Evolutionary conservation across 2,888 invertebrate genomes (phyloP).

Genomic region (Caenorhabditis uteleia): DNA sequence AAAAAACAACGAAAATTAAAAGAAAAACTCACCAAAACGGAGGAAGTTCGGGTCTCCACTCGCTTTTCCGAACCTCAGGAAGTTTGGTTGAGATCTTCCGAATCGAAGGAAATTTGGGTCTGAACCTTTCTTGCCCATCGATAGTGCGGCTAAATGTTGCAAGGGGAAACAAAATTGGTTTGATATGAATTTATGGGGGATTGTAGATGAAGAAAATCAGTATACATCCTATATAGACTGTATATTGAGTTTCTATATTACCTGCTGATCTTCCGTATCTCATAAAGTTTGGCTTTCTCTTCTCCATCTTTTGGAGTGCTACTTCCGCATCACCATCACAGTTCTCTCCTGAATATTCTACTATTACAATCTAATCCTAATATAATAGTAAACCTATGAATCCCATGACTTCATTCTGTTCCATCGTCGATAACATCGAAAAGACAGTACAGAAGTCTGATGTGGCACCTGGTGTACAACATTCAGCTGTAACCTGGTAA

Average conservation of each 20-base stretch:
- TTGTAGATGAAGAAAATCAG: slow-evolving; percentile 11
- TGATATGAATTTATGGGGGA: too few species aligned
- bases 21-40: slow-evolving; percentile 47
- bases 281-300: slow-evolving; percentile 68
- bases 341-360: slow-evolving; percentile 50
- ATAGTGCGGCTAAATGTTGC: slow-evolving; percentile 40
- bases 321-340: slow-evolving; percentile 60
- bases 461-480: slow-evolving; percentile 50
- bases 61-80: slow-evolving; percentile 67
- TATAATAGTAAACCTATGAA: slow-evolving; percentile 52
- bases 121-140: slow-evolving; percentile 56
- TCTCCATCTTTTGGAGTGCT: slow-evolving; percentile 60
- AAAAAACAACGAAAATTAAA: too few species aligned
- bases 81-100: slow-evolving; percentile 62
- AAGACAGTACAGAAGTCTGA: slow-evolving; percentile 61
- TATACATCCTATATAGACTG: too few species aligned
- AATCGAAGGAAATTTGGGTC: slow-evolving; percentile 67
- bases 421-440: slow-evolving; percentile 57
- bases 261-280: slow-evolving; percentile 62
- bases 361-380: not conserved
- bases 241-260: too few species aligned
- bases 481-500: slow-evolving; percentile 49
- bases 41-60: slow-evolving; percentile 65
- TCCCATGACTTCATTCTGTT: slow-evolving; percentile 57
- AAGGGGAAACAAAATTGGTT: too few species aligned